Evolutionary conservation across 2,797 vertebrate genomes (phyloP).

Genomic region (Peromyscus melanophrys): DNA sequence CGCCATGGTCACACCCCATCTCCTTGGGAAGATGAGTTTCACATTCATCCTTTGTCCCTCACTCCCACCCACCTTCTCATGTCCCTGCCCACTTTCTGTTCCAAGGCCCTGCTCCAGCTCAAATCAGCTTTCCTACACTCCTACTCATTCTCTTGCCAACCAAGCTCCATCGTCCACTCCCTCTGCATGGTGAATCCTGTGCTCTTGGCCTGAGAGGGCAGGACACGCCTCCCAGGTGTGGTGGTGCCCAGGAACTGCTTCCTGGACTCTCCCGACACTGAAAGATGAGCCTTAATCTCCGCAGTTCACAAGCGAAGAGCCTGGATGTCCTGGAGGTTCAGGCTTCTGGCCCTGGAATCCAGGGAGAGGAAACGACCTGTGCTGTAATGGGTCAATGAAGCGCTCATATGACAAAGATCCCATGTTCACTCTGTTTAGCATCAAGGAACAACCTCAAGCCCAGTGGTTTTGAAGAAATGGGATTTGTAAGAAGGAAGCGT

Average conservation of each 20-base stretch:
- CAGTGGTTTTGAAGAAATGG: constrained; percentile 29
- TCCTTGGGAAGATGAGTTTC: constrained; percentile 24
- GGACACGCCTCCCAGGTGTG: neutral
- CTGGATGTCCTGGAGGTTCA: neutral
- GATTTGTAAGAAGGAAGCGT: constrained; percentile 7
- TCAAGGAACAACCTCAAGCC: constrained; percentile 17
- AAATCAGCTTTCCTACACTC: neutral
- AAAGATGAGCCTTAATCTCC: neutral
- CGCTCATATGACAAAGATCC: neutral
- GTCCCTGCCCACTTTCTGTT: neutral
- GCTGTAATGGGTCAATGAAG: neutral
- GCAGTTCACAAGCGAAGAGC: constrained; percentile 9
- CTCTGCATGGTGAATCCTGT: neutral
- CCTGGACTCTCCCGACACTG: neutral
- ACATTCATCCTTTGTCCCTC: neutral
- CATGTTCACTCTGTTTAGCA: constrained; percentile 31
- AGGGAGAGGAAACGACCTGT: neutral
- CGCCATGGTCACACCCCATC: neutral
- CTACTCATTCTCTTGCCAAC: neutral
- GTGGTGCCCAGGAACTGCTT: neutral
- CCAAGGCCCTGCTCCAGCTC: neutral
- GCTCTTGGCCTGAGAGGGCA: neutral
- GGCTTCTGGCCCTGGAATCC: neutral
- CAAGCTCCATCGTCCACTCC: neutral
- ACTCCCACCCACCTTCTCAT: neutral